Percentiles rank a stretch among this genome's conserved stretches.
Conservation (phyloP, 2,797 vertebrate species). For the Sebastes nivosus region DNA sequence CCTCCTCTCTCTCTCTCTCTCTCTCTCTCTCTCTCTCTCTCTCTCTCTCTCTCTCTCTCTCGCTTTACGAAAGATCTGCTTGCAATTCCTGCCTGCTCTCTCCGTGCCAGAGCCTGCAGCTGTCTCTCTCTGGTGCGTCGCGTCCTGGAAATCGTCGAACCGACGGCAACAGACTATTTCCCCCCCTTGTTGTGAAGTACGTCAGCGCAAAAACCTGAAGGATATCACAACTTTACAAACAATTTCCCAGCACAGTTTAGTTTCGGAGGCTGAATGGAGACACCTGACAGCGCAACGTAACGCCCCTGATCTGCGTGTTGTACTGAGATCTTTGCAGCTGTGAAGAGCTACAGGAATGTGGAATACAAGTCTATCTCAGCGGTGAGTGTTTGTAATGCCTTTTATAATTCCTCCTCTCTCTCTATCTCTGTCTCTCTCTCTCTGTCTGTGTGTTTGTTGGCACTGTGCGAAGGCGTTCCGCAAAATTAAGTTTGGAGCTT, state of each 20-base stretch:
- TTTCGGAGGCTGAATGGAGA: conserved; percentile 9
- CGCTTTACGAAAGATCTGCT: conserved; percentile 46
- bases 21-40: neutral
- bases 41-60: neutral
- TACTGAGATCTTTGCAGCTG: conserved; percentile 27
- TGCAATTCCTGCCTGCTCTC: conserved; percentile 46
- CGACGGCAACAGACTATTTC: too few relatives aligned
- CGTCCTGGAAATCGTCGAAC: conserved; percentile 18
- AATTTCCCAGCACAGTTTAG: neutral
- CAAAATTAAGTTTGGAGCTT: conserved; percentile 32
- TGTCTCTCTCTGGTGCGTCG: conserved; percentile 68
- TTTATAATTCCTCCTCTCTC: neutral
- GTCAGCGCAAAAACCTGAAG: conserved; percentile 12
- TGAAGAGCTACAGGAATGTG: conserved; percentile 73
- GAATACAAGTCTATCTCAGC: conserved; percentile 53
- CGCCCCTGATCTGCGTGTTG: conserved; percentile 19
- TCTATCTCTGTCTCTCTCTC: neutral
- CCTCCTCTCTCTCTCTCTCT: conserved; percentile 29
- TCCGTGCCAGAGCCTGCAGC: conserved; percentile 77
- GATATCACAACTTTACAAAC: conserved; percentile 58
- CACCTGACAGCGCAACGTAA: conserved; percentile 51
- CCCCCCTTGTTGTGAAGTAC: neutral
- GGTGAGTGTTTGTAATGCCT: conserved; percentile 66
- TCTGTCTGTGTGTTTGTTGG: neutral
- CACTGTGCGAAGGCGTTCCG: conserved; percentile 1